Evolutionary conservation across 2,888 invertebrate genomes (phyloP).

Genomic region (Epirrhoe alternata): DNA sequence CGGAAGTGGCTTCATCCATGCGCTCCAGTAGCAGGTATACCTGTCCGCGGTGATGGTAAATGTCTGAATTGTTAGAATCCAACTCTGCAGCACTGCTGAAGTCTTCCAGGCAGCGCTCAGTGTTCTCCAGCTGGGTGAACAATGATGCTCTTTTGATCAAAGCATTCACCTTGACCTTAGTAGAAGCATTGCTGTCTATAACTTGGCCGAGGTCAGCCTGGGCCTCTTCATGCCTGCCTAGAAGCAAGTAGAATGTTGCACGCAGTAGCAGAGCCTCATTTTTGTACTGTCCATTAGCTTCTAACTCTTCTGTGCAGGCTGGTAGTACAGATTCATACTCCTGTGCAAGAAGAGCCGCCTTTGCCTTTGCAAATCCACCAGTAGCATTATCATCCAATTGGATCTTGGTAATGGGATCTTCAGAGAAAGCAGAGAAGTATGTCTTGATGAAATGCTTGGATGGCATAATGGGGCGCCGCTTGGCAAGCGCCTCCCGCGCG

Average conservation of each 20-base stretch:
- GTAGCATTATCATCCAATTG: slow-evolving; percentile 70
- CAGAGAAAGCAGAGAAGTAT: slow-evolving; percentile 94
- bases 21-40: slow-evolving; percentile 93
- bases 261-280: slow-evolving; percentile 91
- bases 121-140: slow-evolving; percentile 91
- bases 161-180: slow-evolving; percentile 91
- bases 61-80: slow-evolving; percentile 93
- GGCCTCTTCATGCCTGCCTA: slow-evolving; percentile 90
- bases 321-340: slow-evolving; percentile 91
- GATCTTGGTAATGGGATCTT: slow-evolving; percentile 91
- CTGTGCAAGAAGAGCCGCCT: slow-evolving; percentile 88
- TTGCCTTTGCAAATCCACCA: slow-evolving; percentile 90
- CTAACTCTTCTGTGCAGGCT: slow-evolving; percentile 92
- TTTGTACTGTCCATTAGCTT: slow-evolving; percentile 86
- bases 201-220: slow-evolving; percentile 89
- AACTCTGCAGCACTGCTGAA: slow-evolving; percentile 91
- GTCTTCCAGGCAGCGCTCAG: slow-evolving; percentile 90
- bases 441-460: slow-evolving; percentile 94
- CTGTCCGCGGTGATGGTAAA: slow-evolving; percentile 97
- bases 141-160: slow-evolving; percentile 95
- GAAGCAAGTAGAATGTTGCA: slow-evolving; percentile 92
- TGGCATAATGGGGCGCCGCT: slow-evolving; percentile 90
- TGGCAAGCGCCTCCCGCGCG: slow-evolving; percentile 90
- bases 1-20: slow-evolving; percentile 91
- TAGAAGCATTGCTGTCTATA: slow-evolving; percentile 87